These are phyloP conservation scores for Phanerotoma sp. DNA, from an alignment of 2,888 invertebrate species.

Conservation along the genomic window DNA sequence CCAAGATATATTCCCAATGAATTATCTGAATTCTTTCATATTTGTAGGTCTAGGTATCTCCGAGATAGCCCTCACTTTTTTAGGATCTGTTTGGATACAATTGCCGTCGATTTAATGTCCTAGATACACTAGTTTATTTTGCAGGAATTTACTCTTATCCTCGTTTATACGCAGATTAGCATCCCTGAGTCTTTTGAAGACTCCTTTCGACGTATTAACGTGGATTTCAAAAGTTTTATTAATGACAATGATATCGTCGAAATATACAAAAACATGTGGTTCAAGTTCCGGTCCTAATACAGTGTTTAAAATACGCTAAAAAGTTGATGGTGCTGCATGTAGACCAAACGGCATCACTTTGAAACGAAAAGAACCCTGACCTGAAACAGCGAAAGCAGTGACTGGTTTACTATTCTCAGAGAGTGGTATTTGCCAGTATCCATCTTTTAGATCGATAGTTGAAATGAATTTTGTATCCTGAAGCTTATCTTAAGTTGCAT, in stretches of 20 bases:
- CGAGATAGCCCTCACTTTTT: conserved; percentile 19
- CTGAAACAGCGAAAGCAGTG: conserved; percentile 17
- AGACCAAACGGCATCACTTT: conserved; percentile 41
- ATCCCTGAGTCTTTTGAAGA: conserved; percentile 1
- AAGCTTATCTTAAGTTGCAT: conserved; percentile 8
- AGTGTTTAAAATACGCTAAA: neutral
- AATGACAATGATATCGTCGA: conserved; percentile 11
- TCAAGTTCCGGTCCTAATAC: neutral
- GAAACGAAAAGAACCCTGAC: conserved; percentile 35
- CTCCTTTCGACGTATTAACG: neutral
- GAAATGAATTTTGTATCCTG: conserved; percentile 15
- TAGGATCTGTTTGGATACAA: conserved; percentile 25
- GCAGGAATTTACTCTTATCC: conserved; percentile 20
- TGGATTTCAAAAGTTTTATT: conserved; percentile 5
- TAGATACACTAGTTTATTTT: conserved; percentile 28
- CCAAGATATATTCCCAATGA: conserved; percentile 37
- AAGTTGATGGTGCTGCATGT: conserved; percentile 26
- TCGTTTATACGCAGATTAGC: conserved; percentile 11
- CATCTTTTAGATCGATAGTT: too few species aligned
- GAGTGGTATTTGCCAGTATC: too few species aligned
- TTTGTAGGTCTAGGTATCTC: conserved; percentile 18
- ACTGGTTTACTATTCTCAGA: neutral
- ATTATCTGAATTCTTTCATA: conserved; percentile 32
- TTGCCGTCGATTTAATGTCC: conserved; percentile 22
- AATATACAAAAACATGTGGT: conserved; percentile 15